A percentile compares a stretch with the other conserved stretches of the same genome.
These are phyloP conservation scores for Drosophila tripunctata DNA, from an alignment of 2,888 invertebrate genomes.

Conservation along the genomic window DNA sequence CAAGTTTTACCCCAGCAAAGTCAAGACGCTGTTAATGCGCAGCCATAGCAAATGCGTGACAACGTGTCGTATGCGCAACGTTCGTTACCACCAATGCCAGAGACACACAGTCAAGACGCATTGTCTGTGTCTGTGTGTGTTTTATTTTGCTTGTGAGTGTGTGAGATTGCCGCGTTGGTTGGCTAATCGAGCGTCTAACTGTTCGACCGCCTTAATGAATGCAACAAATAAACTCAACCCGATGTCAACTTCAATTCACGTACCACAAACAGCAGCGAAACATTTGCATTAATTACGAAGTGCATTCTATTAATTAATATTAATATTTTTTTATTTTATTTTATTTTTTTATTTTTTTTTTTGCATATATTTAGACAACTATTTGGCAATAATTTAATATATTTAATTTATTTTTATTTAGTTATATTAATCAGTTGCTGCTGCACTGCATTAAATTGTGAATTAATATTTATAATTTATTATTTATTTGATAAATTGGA, in stretches of 20 bases:
- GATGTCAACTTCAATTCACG: conserved; percentile 42
- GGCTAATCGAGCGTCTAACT: conserved; percentile 67
- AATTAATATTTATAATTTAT: conserved; percentile 15
- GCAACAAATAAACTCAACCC: conserved; percentile 43
- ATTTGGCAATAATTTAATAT: neutral
- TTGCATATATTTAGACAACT: conserved; percentile 1
- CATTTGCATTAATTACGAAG: conserved; percentile 46
- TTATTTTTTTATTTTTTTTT: conserved; percentile 4
- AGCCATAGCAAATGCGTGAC: conserved; percentile 50
- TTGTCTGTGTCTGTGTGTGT: conserved; percentile 9
- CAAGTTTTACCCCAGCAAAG: conserved; percentile 69
- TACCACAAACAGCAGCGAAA: conserved; percentile 70
- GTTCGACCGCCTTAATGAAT: conserved; percentile 27
- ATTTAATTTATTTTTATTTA: conserved; percentile 15
- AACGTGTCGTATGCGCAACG: conserved; percentile 73
- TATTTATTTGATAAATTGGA: conserved; percentile 13
- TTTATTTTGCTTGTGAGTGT: conserved; percentile 26
- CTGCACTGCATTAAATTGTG: conserved; percentile 46
- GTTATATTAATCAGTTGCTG: conserved; percentile 45
- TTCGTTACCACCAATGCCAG: conserved; percentile 68
- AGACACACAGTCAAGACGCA: conserved; percentile 53
- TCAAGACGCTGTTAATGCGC: conserved; percentile 62
- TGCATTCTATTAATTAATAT: conserved; percentile 31
- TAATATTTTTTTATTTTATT: conserved; percentile 6
- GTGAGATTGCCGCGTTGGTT: conserved; percentile 61